Evolutionary conservation across 2,797 vertebrate genomes (phyloP), one percentile per base, ranked within the genome.

Genomic region (Megalops cyprinoides): DNA sequence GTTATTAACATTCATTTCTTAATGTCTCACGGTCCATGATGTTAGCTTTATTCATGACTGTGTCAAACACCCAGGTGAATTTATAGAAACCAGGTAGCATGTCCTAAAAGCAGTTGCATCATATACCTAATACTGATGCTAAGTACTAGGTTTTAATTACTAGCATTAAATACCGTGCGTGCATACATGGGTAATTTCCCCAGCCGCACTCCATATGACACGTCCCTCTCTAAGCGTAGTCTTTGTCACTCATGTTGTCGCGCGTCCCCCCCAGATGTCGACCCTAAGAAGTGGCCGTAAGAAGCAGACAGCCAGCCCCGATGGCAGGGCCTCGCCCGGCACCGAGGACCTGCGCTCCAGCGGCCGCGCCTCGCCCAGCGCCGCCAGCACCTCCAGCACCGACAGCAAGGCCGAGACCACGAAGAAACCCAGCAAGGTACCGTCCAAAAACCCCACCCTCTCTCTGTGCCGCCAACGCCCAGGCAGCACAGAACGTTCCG

Each of bases 221-320:
- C 53, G 2, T 53, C 51, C 12, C 6, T 14, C 12, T 53, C 6
- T 15, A 14, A 53, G 2, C 67, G 7, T 37, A 23, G 1, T 53
- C 39, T 48, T 56, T 10, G 10, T n/a, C 1, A 55, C 31, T 28
- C n/a, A 1, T 34, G 28, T 34, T 31, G 0, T 53, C 2, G 18
- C 73, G 31, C 60, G 44, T 69, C n/a, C n/a, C 28, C 9, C 82
- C 80, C 84, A 99, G 98, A 99, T 99, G 98, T 99, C 98, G 90
- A 97, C 98, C 87, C 94, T 99, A 95, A 97, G 97, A 76, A 99
- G 98, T 93, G 98, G 98, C 92, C 97, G 98, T 84, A 99, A 99
- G 92, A 99, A 99, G 94, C 98, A 99, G 92, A 96, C 97, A 81
- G 93, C 95, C 89, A 99, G 98, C 90, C 98, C 98, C 0, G 98